Evolutionary conservation across 2,797 vertebrate genomes (phyloP).

Genomic region (Halcyon chelicuti): DNA sequence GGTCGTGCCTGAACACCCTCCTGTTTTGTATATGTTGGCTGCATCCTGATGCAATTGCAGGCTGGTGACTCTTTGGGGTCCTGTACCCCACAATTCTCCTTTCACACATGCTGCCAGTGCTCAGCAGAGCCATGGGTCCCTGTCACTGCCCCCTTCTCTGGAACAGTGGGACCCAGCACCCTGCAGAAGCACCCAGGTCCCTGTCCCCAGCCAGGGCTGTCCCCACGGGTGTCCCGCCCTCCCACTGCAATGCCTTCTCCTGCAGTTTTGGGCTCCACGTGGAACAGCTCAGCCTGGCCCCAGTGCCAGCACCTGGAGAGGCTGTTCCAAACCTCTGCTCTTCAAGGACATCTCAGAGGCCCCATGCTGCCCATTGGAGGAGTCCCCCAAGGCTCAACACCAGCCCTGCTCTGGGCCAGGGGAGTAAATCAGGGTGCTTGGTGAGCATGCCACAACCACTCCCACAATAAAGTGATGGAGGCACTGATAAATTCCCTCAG

Average conservation of each 20-base stretch:
- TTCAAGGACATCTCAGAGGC: fast-evolving
- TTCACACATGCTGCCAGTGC: fast-evolving
- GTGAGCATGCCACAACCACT: fast-evolving
- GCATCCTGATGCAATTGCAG: fast-evolving
- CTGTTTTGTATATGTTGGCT: neutral
- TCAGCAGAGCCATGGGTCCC: neutral
- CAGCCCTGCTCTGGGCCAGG: neutral
- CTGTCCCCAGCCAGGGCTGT: neutral
- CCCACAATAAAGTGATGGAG: neutral
- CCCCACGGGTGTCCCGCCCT: fast-evolving
- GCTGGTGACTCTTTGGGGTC: neutral
- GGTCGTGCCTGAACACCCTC: neutral
- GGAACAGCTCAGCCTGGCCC: neutral
- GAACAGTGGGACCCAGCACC: neutral
- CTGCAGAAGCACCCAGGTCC: neutral
- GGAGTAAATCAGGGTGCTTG: neutral
- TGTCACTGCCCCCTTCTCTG: neutral
- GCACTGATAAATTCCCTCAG: neutral
- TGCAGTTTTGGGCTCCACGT: neutral
- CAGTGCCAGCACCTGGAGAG: neutral
- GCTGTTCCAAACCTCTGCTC: neutral
- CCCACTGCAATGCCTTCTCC: fast-evolving
- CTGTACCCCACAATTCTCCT: neutral
- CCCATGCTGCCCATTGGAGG: neutral
- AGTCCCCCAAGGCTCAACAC: neutral